Base-by-base conservation (phyloP, 1,140 invertebrate genomes). In the Drosophila sulfurigaster region DNA sequence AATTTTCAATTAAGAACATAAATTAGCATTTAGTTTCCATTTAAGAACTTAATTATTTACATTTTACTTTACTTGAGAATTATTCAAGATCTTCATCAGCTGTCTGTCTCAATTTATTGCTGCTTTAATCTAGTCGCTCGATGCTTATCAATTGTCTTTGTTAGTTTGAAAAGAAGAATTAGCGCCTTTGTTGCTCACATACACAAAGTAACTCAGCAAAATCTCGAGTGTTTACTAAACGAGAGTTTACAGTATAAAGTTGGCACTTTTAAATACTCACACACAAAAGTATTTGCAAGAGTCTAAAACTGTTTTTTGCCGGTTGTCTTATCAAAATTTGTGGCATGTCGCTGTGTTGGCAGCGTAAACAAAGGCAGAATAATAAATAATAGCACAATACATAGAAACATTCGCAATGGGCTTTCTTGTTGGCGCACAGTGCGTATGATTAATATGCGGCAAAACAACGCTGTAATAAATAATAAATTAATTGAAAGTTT, bases 341-440 rank as follows among this genome's bases (percentile, higher is more conserved):
- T 75, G 81, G 46, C 52, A 25, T 67, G 76, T 58, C 60, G 76
- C 41, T 56, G 60, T 60, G 48, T 65, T 59, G 65, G 28, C 63
- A 66, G 35, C 70, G 79, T 89, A 85, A 89, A 89, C 86, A 89
- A 85, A 79, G 60, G 62, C 54, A 43, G 59, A 89, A 81, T 79
- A 76, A 81, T 85, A 89, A 89, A 74, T 89, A 75, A 65, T 66
- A 80, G 35, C 35, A 45, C 57, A 72, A 69, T 58, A 63, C 35
- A 62, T 41, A 20, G 54, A 25, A 25, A 49, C 52, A 71, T 75
- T 81, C 45, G 79, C 60, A 51, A 43, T 51, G 28, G 48, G 11
- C 38, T 57, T 75, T 75, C 78, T 57, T 66, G 75, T 79, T 13
- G 13, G 72, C 52, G 28, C 41, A 75, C 72, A 43, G 66, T 75